phyloP scores from a whole-genome alignment of 2,888 invertebrate genomes.

The Sesia apiformis region DNA sequence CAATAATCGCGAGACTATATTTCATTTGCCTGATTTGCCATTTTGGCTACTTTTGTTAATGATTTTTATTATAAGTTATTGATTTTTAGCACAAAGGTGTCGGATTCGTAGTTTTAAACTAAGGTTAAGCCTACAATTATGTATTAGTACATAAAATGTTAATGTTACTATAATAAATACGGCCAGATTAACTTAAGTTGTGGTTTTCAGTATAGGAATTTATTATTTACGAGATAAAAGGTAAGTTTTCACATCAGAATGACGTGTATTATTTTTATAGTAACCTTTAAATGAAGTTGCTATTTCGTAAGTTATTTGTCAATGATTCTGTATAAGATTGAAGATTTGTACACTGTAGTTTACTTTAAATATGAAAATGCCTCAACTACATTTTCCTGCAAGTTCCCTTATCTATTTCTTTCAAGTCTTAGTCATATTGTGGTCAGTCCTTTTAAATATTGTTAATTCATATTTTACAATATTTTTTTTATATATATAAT shows the following conservation, averaged over 20 bases:
- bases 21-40: constrained; percentile 25
- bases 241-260: constrained; percentile 48
- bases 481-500: no score
- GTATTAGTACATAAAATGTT: constrained; percentile 7
- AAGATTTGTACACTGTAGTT: no score
- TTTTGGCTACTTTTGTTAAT: constrained; percentile 42
- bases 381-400: no score
- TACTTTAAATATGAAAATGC: no score
- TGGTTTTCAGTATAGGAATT: constrained; percentile 25
- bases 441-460: no score
- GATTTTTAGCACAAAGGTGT: constrained; percentile 41
- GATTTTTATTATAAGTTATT: constrained; percentile 36
- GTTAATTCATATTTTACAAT: no score
- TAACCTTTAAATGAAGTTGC: constrained; percentile 10
- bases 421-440: no score
- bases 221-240: constrained; percentile 14
- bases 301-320: no score
- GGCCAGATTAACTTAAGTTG: constrained; percentile 21
- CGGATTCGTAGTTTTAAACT: constrained; percentile 8
- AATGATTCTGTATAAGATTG: no score
- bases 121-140: constrained; percentile 1
- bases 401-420: no score
- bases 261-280: constrained; percentile 42
- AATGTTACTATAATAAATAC: constrained; percentile 11
- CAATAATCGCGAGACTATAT: constrained; percentile 15